Evolutionary conservation across 2,888 invertebrate genomes (phyloP).

Genomic region (Dexiosoma caninum): DNA sequence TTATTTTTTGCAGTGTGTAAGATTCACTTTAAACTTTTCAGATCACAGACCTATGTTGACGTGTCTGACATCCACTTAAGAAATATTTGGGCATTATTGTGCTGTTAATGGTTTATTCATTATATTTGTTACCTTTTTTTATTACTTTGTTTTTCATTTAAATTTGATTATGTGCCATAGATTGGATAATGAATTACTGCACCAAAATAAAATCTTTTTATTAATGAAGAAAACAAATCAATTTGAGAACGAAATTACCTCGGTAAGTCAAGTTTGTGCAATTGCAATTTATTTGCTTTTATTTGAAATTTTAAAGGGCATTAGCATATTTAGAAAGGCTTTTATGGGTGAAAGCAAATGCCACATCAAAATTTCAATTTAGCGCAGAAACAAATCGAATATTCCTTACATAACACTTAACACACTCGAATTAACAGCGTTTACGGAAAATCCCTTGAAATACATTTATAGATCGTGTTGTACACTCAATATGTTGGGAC

Average conservation of each 20-base stretch:
- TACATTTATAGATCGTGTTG: conserved; percentile 13
- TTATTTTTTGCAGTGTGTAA: too few relatives aligned
- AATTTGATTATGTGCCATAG: conserved; percentile 28
- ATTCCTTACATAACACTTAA: neutral
- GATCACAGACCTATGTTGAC: too few relatives aligned
- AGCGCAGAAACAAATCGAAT: conserved; percentile 66
- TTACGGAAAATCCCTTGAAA: neutral
- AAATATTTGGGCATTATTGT: neutral
- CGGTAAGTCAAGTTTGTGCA: conserved; percentile 53
- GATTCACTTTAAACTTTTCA: too few relatives aligned
- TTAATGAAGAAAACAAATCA: conserved; percentile 66
- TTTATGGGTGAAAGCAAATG: conserved; percentile 65
- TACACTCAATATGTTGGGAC: conserved; percentile 77
- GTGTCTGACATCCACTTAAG: too few relatives aligned
- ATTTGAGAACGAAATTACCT: conserved; percentile 65
- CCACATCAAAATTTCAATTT: conserved; percentile 72
- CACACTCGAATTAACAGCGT: neutral
- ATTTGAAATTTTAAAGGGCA: conserved; percentile 75
- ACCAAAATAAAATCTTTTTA: conserved; percentile 54
- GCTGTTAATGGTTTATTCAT: neutral
- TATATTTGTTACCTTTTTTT: neutral
- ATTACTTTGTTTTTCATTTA: neutral
- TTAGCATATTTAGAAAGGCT: conserved; percentile 65
- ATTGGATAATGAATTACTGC: conserved; percentile 17
- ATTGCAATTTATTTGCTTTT: conserved; percentile 67